Evolutionary conservation across 2,888 invertebrate genomes (phyloP), one percentile per base, ranked within the genome.

Genomic region (Zootermopsis nevadensis): DNA sequence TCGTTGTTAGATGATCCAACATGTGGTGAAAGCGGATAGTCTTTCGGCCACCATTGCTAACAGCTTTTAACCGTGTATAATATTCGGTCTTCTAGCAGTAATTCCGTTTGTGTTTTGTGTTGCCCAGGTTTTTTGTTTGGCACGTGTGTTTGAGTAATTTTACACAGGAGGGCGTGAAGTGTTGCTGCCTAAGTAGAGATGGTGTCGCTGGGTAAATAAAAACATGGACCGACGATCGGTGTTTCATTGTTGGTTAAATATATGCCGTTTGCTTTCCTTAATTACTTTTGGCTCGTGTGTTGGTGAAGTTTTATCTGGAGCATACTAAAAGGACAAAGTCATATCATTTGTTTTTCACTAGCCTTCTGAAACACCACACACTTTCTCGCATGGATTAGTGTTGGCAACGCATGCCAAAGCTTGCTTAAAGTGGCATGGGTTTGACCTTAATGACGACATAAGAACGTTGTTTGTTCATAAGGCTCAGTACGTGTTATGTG

Each of bases 381-480:
- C 27, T n/a, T 60, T 60, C 27, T 10, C 60, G 60, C 60, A n/a
- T 8, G 60, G 60, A 60, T 60, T 60, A 27, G n/a, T 60, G 60
- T 60, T 60, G 60, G 60, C 60, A 60, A 60, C 27, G n/a, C n/a
- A 60, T 6, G n/a, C 27, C n/a, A 7, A 4, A 60, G 19, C 60
- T 27, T 27, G 4, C 53, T 15, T 53, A 27, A 27, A 60, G 27
- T 60, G 12, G 15, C n/a, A 10, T 60, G 60, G n/a, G 27, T 27
- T 60, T 60, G 60, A n/a, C 60, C 27, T 60, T 60, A 60, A 60
- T 60, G 60, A 55, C 55, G 55, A 60, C 27, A 60, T 27, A 60
- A 60, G 27, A 27, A 60, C 60, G 60, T 19, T 60, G n/a, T 60
- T 60, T n/a, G 6, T 2, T n/a, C n/a, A 6, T 60, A 48, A 15